Base-by-base conservation (phyloP, 2,888 invertebrate species). In the Scaptodrosophila latifasciaeformis region DNA sequence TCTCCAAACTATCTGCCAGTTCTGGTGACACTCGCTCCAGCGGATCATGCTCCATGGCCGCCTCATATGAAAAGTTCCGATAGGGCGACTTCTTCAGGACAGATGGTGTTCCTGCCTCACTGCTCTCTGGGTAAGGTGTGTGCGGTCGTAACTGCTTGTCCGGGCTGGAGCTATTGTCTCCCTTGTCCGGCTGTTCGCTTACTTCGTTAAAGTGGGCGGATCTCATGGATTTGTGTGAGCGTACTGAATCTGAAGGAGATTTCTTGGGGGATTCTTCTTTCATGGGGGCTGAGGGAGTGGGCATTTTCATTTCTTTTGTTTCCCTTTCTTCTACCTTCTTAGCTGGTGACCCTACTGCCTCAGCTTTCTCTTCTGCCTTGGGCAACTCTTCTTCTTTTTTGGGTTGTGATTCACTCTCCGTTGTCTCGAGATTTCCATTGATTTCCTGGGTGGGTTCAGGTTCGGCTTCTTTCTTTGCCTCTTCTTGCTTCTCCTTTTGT, bases 91-190 rank as follows among this genome's bases (percentile, higher is more conserved):
- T 70, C 39, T 79, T 81, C 2, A 69, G 54, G 0, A 80, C 77
- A 17, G 68, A 74, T 2, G 84, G 81, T 1, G 80, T 79, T 49
- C 67, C 72, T 2, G 62, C 49, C 35, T 66, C 55, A 50, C 79
- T 82, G 49, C 68, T 76, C 10, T 84, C 84, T 1, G 86, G 86
- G 30, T 82, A 86, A 0, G 86, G 86, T 2, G 86, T 86, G 15
- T 67, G 77, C 0, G 86, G 85, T 6, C 86, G 83, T 9, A 80
- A 44, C 3, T 70, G 62, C 17, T 78, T 80, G 1, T 81, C 81
- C 35, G 49, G 49, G 2, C 66, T 59, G 13, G 46, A 13, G 37
- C 48, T 56, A 15, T 18, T 52, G 13, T 21, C 12, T n/a, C 13
- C 49, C 39, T 62, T 63, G 6, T 54, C 24, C 9, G 75, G 12